A percentile compares a stretch with the other conserved stretches of the same genome.
Evolutionary conservation across 2,888 invertebrate genomes (phyloP).

Genomic region (Scrobipalpa costella): DNA sequence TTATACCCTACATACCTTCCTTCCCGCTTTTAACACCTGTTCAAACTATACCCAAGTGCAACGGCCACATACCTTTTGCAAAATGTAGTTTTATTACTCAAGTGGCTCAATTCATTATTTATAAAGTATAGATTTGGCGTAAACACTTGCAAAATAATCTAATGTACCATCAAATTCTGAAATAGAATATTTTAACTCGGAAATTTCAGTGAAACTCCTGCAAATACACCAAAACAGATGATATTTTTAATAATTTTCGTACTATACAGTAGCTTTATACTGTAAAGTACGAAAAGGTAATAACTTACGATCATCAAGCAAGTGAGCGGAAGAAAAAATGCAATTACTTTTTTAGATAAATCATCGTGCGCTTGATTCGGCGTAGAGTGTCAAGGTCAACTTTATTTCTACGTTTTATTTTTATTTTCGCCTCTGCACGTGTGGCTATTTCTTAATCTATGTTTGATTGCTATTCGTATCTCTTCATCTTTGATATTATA

Average conservation of each 20-base stretch:
- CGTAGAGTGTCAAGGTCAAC: constrained; percentile 40
- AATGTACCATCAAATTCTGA: no score
- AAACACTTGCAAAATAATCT: no score
- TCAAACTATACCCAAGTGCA: no score
- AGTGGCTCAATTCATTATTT: no score
- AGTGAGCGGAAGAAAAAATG: constrained; percentile 8
- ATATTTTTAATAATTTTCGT: background rate
- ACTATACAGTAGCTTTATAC: background rate
- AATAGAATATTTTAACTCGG: no score
- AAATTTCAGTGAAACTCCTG: no score
- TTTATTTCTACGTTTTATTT: constrained; percentile 7
- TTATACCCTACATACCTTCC: no score
- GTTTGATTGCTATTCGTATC: background rate
- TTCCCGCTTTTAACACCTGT: no score
- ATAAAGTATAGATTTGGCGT: no score
- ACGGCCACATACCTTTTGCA: no score
- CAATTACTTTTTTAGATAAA: constrained; percentile 19
- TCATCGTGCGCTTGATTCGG: constrained; percentile 10
- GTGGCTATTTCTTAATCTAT: background rate
- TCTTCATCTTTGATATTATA: background rate
- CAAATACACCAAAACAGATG: no score
- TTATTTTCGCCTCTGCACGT: background rate
- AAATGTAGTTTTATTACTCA: no score
- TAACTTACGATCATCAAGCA: constrained; percentile 1
- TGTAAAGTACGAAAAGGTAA: background rate